A percentile compares a stretch with the other conserved stretches of the same genome.
Conservation (phyloP, 23 tunicate species). For the Phallusia fumigata region DNA sequence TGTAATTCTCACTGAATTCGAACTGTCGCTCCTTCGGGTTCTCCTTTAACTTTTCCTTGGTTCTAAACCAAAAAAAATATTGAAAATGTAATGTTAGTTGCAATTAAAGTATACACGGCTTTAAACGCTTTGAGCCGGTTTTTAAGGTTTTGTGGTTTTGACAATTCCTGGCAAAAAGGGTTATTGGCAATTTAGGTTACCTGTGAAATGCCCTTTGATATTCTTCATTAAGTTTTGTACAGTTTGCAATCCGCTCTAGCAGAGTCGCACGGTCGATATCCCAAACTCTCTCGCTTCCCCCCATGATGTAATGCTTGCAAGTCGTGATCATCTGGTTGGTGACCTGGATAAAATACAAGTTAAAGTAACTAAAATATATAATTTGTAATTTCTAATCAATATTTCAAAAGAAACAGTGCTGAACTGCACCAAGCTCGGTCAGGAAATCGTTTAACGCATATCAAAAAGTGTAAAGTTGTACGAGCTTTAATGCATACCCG, state of each 20-base stretch:
- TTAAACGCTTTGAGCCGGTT: too few relatives aligned
- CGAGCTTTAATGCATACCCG: too few relatives aligned
- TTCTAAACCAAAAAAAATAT: conserved; percentile 34
- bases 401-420: too few relatives aligned
- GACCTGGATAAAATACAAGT: conserved; percentile 38
- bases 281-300: conserved; percentile 88
- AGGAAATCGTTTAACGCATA: too few relatives aligned
- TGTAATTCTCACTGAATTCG: conserved; percentile 98
- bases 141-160: too few relatives aligned
- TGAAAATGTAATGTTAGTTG: too few relatives aligned
- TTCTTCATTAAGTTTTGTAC: conserved; percentile 78
- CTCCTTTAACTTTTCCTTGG: conserved; percentile 77
- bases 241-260: conserved; percentile 83
- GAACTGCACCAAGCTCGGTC: too few relatives aligned
- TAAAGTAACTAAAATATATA: neutral
- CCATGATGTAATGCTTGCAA: conserved; percentile 99
- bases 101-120: too few relatives aligned
- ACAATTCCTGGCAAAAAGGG: too few relatives aligned
- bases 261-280: conserved; percentile 75
- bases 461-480: too few relatives aligned
- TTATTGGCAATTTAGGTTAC: conserved; percentile 34
- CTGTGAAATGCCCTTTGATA: conserved; percentile 91
- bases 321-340: conserved; percentile 99
- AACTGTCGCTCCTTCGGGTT: conserved; percentile 95
- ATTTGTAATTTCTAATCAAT: too few relatives aligned